A percentile compares a stretch with the other conserved stretches of the same genome.
Evolutionary conservation across 53 echinoderm and acorn worm species (phyloP).

Genomic region (Stichopus horrens): DNA sequence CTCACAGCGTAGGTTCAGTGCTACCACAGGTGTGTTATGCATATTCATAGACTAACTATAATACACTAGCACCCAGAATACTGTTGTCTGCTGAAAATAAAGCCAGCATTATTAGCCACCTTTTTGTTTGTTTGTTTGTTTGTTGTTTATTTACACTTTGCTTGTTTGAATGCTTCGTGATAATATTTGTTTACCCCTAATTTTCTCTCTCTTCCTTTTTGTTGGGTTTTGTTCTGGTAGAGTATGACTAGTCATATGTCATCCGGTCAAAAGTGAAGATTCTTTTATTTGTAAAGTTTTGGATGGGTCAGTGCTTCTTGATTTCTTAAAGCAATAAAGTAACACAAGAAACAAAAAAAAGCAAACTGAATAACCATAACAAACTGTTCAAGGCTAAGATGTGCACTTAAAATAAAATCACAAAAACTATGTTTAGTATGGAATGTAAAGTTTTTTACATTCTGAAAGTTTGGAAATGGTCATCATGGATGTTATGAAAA

Average conservation of each 20-base stretch:
- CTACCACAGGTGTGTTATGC: neutral
- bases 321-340: neutral
- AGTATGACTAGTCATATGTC: neutral
- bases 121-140: neutral
- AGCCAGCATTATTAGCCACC: neutral
- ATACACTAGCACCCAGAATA: neutral
- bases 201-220: neutral
- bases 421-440: neutral
- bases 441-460: too few species aligned
- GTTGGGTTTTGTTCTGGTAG: neutral
- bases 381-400: conserved; percentile 2
- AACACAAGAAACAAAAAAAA: neutral
- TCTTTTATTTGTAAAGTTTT: neutral
- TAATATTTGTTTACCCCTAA: neutral
- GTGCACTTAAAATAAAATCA: neutral
- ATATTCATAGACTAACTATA: conserved; percentile 23
- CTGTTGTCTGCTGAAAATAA: neutral
- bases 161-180: neutral
- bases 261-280: too few species aligned
- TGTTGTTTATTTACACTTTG: neutral
- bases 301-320: neutral
- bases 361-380: neutral
- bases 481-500: too few species aligned
- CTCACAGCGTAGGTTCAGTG: conserved; percentile 29
- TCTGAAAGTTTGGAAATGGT: too few species aligned